Base-by-base conservation (phyloP, 2,797 vertebrate species). In the Hapalemur alaotrensis region DNA sequence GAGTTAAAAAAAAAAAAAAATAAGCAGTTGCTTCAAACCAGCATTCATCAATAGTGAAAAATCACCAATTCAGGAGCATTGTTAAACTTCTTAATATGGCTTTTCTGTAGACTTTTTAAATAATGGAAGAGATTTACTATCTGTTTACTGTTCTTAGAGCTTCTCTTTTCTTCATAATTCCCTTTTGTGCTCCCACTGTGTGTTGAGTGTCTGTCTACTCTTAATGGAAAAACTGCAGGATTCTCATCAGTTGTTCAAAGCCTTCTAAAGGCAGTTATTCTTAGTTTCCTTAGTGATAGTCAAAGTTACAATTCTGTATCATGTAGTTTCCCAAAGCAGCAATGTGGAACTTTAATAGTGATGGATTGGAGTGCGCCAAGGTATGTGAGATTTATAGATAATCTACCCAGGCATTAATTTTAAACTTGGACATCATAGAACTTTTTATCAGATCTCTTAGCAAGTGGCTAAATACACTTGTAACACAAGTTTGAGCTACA, bases 31-130 rank as follows among this genome's bases (percentile, higher is more conserved):
- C 28, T 85, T 85, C 89, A 81, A 96, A 82, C n/a, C 32, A 86
- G 9, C 93, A 30, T 78, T 82, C 35, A 84, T 67, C 86, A 78
- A 75, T 67, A 89, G 82, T 93, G 83, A 95, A 86, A 57, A 96
- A 83, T 52, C 57, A n/a, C 69, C 79, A 94, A 83, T 57, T 57
- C 57, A 69, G 84, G 83, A 92, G 32, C 70, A 91, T 43, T 43
- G 80, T 83, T 93, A 79, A 93, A 70, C 41, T 88, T 95, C 48
- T 96, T 23, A 81, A 4, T 87, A 12, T 89, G 50, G 20, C 35
- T 87, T 95, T 97, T 89, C 18, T 72, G 7, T 75, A 89, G 72
- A n/a, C 81, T 79, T 91, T 89, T 90, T 67, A 95, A 94, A 88
- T 96, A 85, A 61, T 86, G 41, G 59, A 75, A 84, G 28, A 52